Evolutionary conservation across 2,888 invertebrate genomes (phyloP).

Genomic region (Chalcosyrphus nemorum): DNA sequence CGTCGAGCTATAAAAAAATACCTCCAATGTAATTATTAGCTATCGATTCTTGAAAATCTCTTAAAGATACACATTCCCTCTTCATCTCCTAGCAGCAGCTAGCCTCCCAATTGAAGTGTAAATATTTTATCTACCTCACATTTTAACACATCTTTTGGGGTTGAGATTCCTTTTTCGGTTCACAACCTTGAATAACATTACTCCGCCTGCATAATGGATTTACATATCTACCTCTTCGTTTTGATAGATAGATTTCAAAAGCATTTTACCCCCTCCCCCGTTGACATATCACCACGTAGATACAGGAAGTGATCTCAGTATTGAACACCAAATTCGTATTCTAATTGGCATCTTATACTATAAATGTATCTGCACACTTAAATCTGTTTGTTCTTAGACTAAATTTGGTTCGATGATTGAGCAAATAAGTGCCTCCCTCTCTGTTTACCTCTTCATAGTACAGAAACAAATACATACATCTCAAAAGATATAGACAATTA

Average conservation of each 20-base stretch:
- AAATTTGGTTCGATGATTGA: conserved; percentile 41
- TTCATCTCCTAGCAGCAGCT: neutral
- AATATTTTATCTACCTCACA: conserved; percentile 3
- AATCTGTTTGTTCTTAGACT: neutral
- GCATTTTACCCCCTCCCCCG: neutral
- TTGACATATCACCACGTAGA: conserved; percentile 1
- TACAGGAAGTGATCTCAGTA: conserved; percentile 67
- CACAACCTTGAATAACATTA: conserved; percentile 23
- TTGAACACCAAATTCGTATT: conserved; percentile 50
- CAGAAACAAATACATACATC: neutral
- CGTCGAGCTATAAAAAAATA: conserved; percentile 32
- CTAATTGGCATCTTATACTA: conserved; percentile 36
- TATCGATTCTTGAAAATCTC: conserved; percentile 52
- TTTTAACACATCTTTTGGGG: neutral
- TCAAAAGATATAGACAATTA: conserved; percentile 19
- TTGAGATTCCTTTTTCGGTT: conserved; percentile 33
- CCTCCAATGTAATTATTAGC: conserved; percentile 51
- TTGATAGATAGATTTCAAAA: conserved; percentile 1
- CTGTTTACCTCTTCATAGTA: conserved; percentile 38
- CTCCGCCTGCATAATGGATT: conserved; percentile 58
- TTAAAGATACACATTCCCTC: neutral
- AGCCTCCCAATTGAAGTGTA: conserved; percentile 1
- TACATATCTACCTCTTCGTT: neutral
- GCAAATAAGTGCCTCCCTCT: conserved; percentile 26
- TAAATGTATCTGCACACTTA: conserved; percentile 25